Evolutionary conservation across 2,797 vertebrate genomes (phyloP).

Genomic region (Tympanoctomys barrerae): DNA sequence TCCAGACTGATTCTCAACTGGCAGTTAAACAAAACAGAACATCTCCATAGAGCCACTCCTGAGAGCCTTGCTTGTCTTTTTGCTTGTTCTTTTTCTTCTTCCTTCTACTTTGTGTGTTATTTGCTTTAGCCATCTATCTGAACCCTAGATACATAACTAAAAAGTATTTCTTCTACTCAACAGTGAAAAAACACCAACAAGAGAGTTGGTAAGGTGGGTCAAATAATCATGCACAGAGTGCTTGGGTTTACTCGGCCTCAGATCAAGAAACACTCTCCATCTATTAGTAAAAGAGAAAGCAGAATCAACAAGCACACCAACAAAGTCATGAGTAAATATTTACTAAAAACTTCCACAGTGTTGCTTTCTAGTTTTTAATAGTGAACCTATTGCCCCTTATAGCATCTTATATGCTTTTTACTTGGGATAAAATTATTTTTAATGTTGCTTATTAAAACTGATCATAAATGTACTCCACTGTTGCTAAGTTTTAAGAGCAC

Average conservation of each 20-base stretch:
- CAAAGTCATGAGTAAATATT: neutral
- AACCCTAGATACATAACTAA: conserved; percentile 7
- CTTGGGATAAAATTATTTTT: conserved; percentile 65
- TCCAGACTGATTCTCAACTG: conserved; percentile 39
- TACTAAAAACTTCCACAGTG: neutral
- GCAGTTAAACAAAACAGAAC: neutral
- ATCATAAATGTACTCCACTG: neutral
- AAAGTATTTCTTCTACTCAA: conserved; percentile 68
- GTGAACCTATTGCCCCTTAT: neutral
- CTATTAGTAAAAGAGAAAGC: neutral
- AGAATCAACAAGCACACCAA: neutral
- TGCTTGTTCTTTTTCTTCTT: conserved; percentile 57
- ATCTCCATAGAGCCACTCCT: neutral
- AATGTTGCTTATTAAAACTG: conserved; percentile 49
- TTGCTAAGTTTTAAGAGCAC: conserved; percentile 69
- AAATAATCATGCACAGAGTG: neutral
- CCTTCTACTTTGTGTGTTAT: conserved; percentile 5
- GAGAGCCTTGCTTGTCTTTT: conserved; percentile 31
- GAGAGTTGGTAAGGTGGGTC: neutral
- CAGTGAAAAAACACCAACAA: neutral
- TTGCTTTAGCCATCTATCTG: conserved; percentile 31
- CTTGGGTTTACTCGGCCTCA: neutral
- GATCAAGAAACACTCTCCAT: neutral
- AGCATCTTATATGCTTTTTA: conserved; percentile 10
- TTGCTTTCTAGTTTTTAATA: neutral